A percentile compares a stretch with the other conserved stretches of the same genome.
Evolutionary conservation across 1,140 invertebrate species (phyloP).

Genomic region (Drosophila ficusphila): DNA sequence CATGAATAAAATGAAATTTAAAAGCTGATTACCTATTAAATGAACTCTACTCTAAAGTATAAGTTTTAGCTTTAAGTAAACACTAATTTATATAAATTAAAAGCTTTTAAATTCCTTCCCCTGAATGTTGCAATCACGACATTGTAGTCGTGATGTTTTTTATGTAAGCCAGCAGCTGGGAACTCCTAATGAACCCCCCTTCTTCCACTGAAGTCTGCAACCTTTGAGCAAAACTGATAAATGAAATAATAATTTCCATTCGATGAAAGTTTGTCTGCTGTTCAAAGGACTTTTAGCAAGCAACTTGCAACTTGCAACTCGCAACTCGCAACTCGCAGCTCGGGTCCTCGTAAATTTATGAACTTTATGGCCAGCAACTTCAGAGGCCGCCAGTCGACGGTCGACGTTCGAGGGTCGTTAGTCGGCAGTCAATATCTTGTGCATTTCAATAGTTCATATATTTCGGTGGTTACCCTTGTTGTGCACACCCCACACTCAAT

Average conservation of each 20-base stretch:
- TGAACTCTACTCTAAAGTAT: no score
- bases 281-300: constrained; percentile 9
- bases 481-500: neutral
- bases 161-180: neutral
- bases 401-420: constrained; percentile 22
- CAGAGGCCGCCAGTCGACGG: constrained; percentile 26
- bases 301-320: constrained; percentile 21
- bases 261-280: constrained; percentile 45
- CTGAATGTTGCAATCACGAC: neutral
- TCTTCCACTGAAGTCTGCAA: neutral
- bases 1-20: no score
- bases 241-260: constrained; percentile 54
- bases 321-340: constrained; percentile 22
- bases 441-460: constrained; percentile 70
- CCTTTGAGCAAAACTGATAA: constrained; percentile 35
- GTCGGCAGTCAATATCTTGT: constrained; percentile 63
- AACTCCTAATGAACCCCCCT: neutral
- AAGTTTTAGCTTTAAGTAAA: neutral
- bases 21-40: no score
- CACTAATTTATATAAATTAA: neutral
- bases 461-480: constrained; percentile 42
- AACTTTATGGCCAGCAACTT: constrained; percentile 43
- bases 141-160: neutral
- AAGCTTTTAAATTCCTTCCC: neutral
- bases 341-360: constrained; percentile 44